Base-by-base conservation (phyloP, 64 coral and sea anemone genomes). In the Montipora sp. region DNA sequence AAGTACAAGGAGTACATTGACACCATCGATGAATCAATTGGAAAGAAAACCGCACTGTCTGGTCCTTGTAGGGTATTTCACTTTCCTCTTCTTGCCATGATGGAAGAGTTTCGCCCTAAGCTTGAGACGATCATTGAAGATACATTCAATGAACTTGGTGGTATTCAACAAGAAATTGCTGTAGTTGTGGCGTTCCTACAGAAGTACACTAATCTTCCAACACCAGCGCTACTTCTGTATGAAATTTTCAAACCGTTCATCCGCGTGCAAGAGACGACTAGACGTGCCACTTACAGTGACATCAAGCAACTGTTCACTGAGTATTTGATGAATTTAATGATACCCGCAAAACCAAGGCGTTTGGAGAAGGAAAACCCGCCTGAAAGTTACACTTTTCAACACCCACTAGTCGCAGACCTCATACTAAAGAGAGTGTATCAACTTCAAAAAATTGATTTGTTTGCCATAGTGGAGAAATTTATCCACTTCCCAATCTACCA, bases 1-100 rank as follows among this genome's bases (percentile, higher is more conserved):
- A 96, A 93, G 57, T 96, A 96, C 61, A 96, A 77, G 18, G 95
- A 93, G 72, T 93, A 78, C 79, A 92, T 27, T 96, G 8, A 48
- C 80, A 14, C 48, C 87, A 53, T 87, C 75, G 0, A 57, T 92
- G 9, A 71, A 46, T 13, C 72, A 70, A 87, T 45, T 7, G 50
- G 16, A 23, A 3, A 20, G 1, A 61, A 27, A 27, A 27, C 1
- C 27, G 1, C 27, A 27, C 1, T 27, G 27, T 27, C 27, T 27
- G 27, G 27, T 27, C 27, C 27, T 27, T 75, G 87, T 2, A 87
- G 95, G 66, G 95, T 96, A 5, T 96, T 96, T 63, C 95, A 96
- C 75, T 96, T 96, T 53, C 95, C 95, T 2, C 88, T 96, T 2
- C 77, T 96, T 5, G 95, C 95, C 24, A 96, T 96, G 95, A 57